A percentile compares a stretch with the other conserved stretches of the same genome.
Evolutionary conservation across 2,797 vertebrate species (phyloP).

Genomic region (Loris lydekkerianus): DNA sequence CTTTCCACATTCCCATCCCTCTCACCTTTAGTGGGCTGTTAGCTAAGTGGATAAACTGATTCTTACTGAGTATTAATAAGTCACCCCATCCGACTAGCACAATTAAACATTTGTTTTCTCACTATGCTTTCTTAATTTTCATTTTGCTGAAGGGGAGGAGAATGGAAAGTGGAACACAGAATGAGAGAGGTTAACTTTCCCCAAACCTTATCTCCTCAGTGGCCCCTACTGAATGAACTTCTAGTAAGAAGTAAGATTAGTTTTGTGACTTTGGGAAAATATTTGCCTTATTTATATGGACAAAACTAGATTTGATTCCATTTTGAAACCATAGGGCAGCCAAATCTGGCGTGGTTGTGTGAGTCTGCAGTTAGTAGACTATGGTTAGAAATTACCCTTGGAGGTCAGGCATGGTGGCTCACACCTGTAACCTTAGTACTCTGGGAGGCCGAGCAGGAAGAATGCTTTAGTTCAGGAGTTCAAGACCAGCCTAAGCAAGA

Average conservation of each 20-base stretch:
- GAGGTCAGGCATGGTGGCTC: too few relatives aligned
- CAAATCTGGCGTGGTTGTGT: not conserved
- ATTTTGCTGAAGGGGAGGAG: too few relatives aligned
- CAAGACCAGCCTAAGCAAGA: too few relatives aligned
- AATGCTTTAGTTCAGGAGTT: too few relatives aligned
- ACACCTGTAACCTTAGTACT: too few relatives aligned
- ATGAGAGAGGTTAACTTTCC: not conserved
- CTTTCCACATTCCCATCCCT: too few relatives aligned
- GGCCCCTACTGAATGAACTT: not conserved
- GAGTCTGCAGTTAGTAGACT: fast-evolving
- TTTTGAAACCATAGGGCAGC: not conserved
- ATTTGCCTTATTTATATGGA: not conserved
- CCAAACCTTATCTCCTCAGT: not conserved
- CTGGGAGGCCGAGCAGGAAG: too few relatives aligned
- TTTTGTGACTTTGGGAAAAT: not conserved
- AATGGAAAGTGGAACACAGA: not conserved
- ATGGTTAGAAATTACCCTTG: not conserved
- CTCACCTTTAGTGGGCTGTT: not conserved
- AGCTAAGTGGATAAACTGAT: not conserved
- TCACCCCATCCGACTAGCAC: not conserved
- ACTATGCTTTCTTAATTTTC: not conserved
- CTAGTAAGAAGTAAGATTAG: not conserved
- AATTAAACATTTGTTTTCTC: not conserved
- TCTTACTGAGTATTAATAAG: too few relatives aligned
- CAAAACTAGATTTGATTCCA: not conserved